Percentiles rank a stretch among this genome's conserved stretches.
Conservation (phyloP, 2,797 vertebrate species). For the Sebastes ruberrimus region DNA sequence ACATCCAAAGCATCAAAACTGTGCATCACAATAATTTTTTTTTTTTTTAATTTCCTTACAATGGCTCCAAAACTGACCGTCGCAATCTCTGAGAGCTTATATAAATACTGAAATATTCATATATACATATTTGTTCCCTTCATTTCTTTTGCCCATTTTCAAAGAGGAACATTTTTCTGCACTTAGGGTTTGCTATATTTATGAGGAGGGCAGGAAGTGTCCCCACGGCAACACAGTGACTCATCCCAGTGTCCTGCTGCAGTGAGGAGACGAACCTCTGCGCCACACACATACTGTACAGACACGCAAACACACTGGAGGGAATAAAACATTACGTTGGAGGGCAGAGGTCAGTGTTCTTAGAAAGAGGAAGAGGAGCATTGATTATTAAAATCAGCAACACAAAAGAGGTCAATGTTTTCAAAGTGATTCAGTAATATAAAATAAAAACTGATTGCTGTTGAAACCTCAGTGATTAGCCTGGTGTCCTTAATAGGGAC, state of each 20-base stretch:
- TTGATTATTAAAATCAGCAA: neutral
- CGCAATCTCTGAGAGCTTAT: constrained; percentile 61
- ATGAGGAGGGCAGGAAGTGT: constrained; percentile 76
- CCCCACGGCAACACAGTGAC: constrained; percentile 72
- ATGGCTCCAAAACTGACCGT: constrained; percentile 44
- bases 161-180: constrained; percentile 83
- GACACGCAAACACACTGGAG: constrained; percentile 7
- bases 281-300: constrained; percentile 27
- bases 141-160: constrained; percentile 56
- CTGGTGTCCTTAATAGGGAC: neutral
- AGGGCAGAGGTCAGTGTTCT: constrained; percentile 30
- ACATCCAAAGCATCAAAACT: constrained; percentile 27
- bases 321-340: constrained; percentile 1
- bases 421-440: neutral
- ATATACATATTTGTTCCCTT: constrained; percentile 68
- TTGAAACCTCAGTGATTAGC: constrained; percentile 1
- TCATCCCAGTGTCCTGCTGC: constrained; percentile 70
- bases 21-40: constrained; percentile 16
- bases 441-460: neutral
- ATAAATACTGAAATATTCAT: constrained; percentile 85
- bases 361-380: constrained; percentile 43
- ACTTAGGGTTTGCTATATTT: constrained; percentile 85
- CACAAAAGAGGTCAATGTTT: neutral
- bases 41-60: constrained; percentile 21
- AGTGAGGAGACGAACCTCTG: constrained; percentile 36